phyloP scores from a whole-genome alignment of 2,113 vertebrate genomes.

The Fregata magnificens region DNA sequence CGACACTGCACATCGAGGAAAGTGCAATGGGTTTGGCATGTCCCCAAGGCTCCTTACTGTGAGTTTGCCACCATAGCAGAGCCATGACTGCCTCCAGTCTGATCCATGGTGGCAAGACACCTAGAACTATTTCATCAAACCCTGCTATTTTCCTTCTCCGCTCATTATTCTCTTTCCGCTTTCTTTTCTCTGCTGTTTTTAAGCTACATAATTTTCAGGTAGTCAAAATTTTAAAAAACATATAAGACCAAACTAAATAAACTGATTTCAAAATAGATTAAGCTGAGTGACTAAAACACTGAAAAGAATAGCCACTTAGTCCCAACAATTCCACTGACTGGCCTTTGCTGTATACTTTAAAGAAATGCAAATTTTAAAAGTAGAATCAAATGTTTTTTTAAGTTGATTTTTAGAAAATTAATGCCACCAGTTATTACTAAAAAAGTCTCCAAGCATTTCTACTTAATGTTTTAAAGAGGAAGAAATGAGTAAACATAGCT shows the following conservation, averaged over 20 bases:
- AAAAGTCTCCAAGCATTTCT: neutral
- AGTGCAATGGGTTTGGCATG: neutral
- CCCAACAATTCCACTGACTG: neutral
- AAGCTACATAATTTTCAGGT: neutral
- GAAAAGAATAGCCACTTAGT: neutral
- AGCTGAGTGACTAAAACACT: neutral
- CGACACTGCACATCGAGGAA: rapidly evolving
- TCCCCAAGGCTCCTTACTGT: neutral
- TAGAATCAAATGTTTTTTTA: neutral
- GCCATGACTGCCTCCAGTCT: neutral
- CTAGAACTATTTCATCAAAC: neutral
- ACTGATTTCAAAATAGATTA: neutral
- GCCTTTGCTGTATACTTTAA: neutral
- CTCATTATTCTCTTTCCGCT: neutral
- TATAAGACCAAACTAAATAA: neutral
- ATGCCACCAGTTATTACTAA: neutral
- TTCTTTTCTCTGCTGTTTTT: neutral
- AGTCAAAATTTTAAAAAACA: neutral
- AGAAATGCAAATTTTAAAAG: neutral
- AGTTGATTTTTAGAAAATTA: neutral
- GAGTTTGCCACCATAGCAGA: neutral
- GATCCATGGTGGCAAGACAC: neutral
- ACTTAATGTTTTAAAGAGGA: neutral
- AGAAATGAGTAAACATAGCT: neutral
- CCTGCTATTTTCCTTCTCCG: neutral